Evolutionary conservation across 2,888 invertebrate genomes (phyloP).

Genomic region (Scaptomyza caliginosa): DNA sequence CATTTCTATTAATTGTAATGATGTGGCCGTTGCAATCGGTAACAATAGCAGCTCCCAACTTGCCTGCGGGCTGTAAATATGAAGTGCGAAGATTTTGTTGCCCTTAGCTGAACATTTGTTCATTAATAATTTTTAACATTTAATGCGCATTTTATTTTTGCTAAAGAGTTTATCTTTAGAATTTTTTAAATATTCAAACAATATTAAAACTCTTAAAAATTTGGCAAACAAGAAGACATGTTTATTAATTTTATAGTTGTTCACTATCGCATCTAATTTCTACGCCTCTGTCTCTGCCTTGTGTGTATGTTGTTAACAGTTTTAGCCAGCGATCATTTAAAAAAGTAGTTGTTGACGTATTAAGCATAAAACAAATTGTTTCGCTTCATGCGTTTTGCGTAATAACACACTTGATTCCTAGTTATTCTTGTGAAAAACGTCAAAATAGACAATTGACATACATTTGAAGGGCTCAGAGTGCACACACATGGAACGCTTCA

Average conservation of each 20-base stretch:
- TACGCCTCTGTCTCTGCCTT: too few species aligned
- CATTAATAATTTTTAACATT: conserved; percentile 47
- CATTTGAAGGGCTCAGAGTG: conserved; percentile 9
- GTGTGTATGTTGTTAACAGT: too few species aligned
- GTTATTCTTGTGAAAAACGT: not conserved
- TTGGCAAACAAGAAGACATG: too few species aligned
- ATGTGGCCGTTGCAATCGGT: conserved; percentile 60
- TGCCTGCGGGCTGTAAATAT: conserved; percentile 1
- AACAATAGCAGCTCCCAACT: conserved; percentile 43
- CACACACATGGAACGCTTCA: conserved; percentile 10
- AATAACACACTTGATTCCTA: not conserved
- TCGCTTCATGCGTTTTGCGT: not conserved
- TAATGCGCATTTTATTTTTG: too few species aligned
- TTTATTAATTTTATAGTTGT: too few species aligned
- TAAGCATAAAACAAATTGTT: not conserved
- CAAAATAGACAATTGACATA: conserved; percentile 49
- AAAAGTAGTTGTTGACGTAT: too few species aligned
- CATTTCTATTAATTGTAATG: conserved; percentile 77
- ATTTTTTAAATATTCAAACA: too few species aligned
- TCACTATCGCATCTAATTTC: too few species aligned
- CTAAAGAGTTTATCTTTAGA: too few species aligned
- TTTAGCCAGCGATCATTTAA: too few species aligned
- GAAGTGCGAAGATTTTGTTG: conserved; percentile 41
- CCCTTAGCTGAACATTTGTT: conserved; percentile 21
- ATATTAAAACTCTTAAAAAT: too few species aligned